Evolutionary conservation across 1,140 invertebrate species (phyloP).

Genomic region (Coboldia fuscipes): DNA sequence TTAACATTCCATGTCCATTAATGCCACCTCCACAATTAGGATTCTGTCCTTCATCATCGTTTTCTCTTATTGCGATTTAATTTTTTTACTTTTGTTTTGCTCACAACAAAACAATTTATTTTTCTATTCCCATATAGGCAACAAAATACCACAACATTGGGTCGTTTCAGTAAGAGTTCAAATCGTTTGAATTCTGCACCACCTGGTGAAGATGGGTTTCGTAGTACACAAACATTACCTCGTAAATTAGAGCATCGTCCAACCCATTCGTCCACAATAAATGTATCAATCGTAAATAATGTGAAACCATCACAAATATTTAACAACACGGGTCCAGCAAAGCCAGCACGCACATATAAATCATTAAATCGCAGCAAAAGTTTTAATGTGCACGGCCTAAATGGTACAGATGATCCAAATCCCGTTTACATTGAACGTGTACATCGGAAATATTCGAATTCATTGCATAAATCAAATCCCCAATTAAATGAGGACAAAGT

Average conservation of each 20-base stretch:
- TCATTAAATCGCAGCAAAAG: constrained; percentile 60
- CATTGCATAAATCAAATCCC: constrained; percentile 48
- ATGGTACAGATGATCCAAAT: constrained; percentile 22
- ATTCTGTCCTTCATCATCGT: no score
- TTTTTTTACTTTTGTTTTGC: constrained; percentile 3
- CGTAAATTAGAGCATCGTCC: constrained; percentile 37
- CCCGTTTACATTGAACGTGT: constrained; percentile 21
- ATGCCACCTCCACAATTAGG: no score
- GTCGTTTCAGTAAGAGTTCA: constrained; percentile 58
- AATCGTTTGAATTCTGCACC: constrained; percentile 29
- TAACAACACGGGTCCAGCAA: constrained; percentile 30
- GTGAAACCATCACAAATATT: constrained; percentile 21
- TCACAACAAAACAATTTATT: constrained; percentile 7
- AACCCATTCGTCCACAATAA: constrained; percentile 33
- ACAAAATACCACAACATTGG: constrained; percentile 45
- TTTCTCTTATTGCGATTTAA: no score
- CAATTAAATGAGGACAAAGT: constrained; percentile 47
- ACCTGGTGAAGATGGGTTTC: constrained; percentile 27
- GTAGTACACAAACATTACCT: constrained; percentile 57
- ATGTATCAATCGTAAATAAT: constrained; percentile 49
- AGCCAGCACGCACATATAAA: constrained; percentile 52
- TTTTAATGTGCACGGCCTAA: constrained; percentile 51
- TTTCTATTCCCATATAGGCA: no score
- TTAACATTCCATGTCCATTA: no score
- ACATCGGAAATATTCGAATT: constrained; percentile 13